Percentiles rank a stretch among this genome's conserved stretches.
Evolutionary conservation across 2,797 vertebrate genomes (phyloP).

Genomic region (Aphelocoma californica): DNA sequence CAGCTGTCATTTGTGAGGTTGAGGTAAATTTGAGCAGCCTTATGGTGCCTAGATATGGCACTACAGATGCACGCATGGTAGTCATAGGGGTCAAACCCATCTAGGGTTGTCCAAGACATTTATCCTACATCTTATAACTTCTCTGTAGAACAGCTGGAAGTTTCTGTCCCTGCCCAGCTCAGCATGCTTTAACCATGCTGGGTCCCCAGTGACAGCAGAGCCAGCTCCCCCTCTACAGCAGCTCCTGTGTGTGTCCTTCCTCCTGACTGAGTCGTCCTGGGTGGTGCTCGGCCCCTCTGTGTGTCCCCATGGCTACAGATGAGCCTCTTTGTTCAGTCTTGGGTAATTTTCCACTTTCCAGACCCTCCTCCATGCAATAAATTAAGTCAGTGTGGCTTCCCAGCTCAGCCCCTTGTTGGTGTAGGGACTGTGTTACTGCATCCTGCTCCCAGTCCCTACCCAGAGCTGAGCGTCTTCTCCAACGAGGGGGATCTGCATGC

Average conservation of each 20-base stretch:
- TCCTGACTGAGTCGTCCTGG: neutral
- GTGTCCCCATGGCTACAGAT: conserved; percentile 1
- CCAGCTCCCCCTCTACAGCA: neutral
- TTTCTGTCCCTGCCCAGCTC: neutral
- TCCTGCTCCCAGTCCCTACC: neutral
- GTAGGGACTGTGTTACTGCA: neutral
- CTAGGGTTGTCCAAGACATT: neutral
- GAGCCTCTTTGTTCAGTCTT: conserved; percentile 10
- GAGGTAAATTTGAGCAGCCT: neutral
- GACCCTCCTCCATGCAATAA: neutral
- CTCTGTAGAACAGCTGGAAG: neutral
- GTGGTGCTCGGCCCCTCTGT: neutral
- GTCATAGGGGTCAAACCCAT: neutral
- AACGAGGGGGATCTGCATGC: neutral
- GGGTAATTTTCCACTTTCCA: conserved; percentile 33
- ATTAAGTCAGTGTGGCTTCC: neutral
- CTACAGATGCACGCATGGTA: fast-evolving
- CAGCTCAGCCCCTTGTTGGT: neutral
- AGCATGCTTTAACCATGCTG: neutral
- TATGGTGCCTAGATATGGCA: neutral
- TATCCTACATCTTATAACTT: neutral
- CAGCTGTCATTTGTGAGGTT: neutral
- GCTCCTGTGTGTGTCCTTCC: neutral
- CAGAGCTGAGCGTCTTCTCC: neutral
- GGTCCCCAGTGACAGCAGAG: neutral